A percentile compares a stretch with the other conserved stretches of the same genome.
Conservation (phyloP, 2,888 invertebrate species). For the Mesodorylaimus sp. region DNA sequence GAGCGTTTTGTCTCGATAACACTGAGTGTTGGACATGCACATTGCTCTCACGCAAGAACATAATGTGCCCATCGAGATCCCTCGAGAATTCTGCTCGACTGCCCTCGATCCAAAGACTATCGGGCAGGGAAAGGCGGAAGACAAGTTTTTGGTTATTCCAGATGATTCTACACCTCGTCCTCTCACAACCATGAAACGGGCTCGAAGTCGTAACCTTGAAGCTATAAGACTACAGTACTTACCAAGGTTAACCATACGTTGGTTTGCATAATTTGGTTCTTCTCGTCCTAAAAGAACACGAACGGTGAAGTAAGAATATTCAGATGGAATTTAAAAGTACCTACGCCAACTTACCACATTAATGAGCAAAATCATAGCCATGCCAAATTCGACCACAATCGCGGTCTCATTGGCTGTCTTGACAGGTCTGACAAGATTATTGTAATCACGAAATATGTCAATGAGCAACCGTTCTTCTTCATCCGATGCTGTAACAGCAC, state of each 20-base stretch:
- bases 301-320: not conserved
- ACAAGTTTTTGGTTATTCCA: too few species aligned
- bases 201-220: too few species aligned
- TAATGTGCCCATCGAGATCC: too few species aligned
- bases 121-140: too few species aligned
- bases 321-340: not conserved
- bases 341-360: slow-evolving; percentile 32
- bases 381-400: slow-evolving; percentile 28
- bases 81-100: too few species aligned
- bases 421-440: slow-evolving; percentile 37
- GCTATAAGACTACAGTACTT: too few species aligned
- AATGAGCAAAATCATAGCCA: slow-evolving; percentile 36
- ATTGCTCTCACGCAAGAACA: too few species aligned
- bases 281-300: slow-evolving; percentile 31
- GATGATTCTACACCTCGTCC: too few species aligned
- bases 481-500: not conserved
- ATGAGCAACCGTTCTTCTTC: slow-evolving; percentile 35
- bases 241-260: slow-evolving; percentile 39
- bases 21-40: too few species aligned
- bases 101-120: too few species aligned
- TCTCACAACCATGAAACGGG: too few species aligned
- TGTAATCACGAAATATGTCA: slow-evolving; percentile 37
- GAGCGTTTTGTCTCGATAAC: too few species aligned
- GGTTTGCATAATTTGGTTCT: slow-evolving; percentile 28
- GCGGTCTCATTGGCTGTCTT: slow-evolving; percentile 26